Conservation (phyloP, 2,888 invertebrate species). For the Drosophila mayaguana region DNA sequence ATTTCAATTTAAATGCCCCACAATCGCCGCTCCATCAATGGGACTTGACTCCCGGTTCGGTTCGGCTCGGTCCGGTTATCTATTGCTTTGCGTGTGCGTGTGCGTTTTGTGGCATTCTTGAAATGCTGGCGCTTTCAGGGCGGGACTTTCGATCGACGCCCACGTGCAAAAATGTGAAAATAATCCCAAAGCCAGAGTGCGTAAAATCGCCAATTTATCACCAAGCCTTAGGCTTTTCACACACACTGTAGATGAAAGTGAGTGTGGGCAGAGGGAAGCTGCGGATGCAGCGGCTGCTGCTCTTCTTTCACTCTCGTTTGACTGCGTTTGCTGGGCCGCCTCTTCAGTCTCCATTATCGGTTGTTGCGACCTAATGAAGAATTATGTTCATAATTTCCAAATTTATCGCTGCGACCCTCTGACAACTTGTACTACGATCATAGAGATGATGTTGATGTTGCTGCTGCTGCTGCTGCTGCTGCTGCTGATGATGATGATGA, state of each 20-base stretch:
- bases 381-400: slow-evolving; percentile 81
- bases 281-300: background rate
- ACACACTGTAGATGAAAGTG: slow-evolving; percentile 29
- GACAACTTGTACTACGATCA: slow-evolving; percentile 38
- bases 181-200: slow-evolving; percentile 62
- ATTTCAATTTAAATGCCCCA: slow-evolving; percentile 79
- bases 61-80: slow-evolving; percentile 27
- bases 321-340: slow-evolving; percentile 37
- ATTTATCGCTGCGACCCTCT: slow-evolving; percentile 73
- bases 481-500: slow-evolving; percentile 28
- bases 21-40: slow-evolving; percentile 61
- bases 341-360: slow-evolving; percentile 68
- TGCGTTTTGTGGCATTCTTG: slow-evolving; percentile 65
- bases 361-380: slow-evolving; percentile 77
- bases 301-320: slow-evolving; percentile 46
- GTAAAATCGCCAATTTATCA: slow-evolving; percentile 81
- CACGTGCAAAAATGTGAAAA: slow-evolving; percentile 69
- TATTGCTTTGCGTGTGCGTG: slow-evolving; percentile 36
- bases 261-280: slow-evolving; percentile 53
- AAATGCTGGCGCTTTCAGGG: slow-evolving; percentile 40
- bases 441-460: slow-evolving; percentile 48
- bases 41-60: slow-evolving; percentile 26
- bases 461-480: slow-evolving; percentile 64
- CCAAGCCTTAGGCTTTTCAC: slow-evolving; percentile 51
- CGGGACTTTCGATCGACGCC: slow-evolving; percentile 53